Evolutionary conservation across 2,113 vertebrate genomes (phyloP).

Genomic region (Oncorhynchus clarkii): DNA sequence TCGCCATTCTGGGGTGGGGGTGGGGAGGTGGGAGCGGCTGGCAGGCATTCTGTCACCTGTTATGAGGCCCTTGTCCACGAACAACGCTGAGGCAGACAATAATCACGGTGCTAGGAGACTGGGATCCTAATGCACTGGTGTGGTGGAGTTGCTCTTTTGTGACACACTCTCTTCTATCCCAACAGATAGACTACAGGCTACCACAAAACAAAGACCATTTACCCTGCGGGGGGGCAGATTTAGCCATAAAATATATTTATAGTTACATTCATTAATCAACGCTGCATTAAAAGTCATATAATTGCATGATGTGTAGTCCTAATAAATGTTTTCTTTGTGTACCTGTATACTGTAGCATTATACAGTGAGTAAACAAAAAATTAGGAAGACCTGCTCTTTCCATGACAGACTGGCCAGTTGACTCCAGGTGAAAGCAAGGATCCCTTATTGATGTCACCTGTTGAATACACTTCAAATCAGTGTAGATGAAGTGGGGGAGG

Average conservation of each 20-base stretch:
- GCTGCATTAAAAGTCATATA: neutral
- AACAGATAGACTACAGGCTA: conserved; percentile 29
- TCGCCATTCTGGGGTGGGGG: conserved; percentile 67
- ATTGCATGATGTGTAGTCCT: no score
- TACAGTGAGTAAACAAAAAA: no score
- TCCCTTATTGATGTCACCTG: no score
- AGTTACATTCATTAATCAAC: neutral
- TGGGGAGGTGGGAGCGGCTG: conserved; percentile 61
- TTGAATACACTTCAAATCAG: no score
- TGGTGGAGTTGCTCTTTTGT: conserved; percentile 52
- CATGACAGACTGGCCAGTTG: no score
- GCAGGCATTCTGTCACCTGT: conserved; percentile 70
- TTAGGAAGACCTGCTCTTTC: no score
- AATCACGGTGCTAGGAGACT: conserved; percentile 67
- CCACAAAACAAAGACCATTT: conserved; percentile 43
- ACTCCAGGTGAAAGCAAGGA: no score
- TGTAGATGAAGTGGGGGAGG: no score
- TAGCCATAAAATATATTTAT: neutral
- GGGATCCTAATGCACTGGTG: conserved; percentile 43
- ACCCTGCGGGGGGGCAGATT: neutral
- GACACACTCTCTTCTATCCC: conserved; percentile 62
- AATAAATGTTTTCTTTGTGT: neutral
- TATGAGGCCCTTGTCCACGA: conserved; percentile 72
- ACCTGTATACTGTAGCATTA: neutral
- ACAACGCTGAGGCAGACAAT: conserved; percentile 70